These are phyloP conservation scores for Anoura caudifer DNA, from an alignment of 2,113 vertebrate genomes.

Conservation along the genomic window DNA sequence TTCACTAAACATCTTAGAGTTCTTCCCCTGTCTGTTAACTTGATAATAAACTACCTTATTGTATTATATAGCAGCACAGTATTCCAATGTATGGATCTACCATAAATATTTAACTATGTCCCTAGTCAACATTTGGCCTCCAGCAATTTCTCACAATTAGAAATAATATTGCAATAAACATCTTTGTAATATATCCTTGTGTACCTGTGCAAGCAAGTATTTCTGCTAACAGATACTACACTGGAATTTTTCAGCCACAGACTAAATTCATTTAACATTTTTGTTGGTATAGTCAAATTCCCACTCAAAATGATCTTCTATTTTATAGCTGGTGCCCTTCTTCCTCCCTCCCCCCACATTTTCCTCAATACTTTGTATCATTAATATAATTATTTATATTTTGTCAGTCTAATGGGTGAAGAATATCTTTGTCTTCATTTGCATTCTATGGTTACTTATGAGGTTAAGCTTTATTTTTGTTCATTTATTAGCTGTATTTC, in stretches of 20 bases:
- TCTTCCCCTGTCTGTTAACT: background rate
- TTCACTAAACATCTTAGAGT: background rate
- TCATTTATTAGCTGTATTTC: background rate
- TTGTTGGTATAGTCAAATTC: background rate
- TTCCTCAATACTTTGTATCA: background rate
- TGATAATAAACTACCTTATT: background rate
- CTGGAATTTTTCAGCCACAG: background rate
- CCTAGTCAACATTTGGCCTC: background rate
- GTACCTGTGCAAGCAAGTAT: background rate
- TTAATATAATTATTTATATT: background rate
- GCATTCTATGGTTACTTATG: background rate
- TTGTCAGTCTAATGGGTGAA: background rate
- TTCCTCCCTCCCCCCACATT: background rate
- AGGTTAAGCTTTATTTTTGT: background rate
- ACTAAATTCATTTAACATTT: background rate
- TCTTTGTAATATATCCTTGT: background rate
- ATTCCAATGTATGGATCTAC: background rate
- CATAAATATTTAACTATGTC: background rate
- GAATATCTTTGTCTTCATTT: conserved; percentile 1
- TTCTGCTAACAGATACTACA: background rate
- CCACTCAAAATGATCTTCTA: background rate
- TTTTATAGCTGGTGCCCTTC: background rate
- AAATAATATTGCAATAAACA: background rate
- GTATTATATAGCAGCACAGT: background rate
- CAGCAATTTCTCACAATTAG: background rate